Evolutionary conservation across 2,888 invertebrate genomes (phyloP).

Genomic region (Acronicta psi): DNA sequence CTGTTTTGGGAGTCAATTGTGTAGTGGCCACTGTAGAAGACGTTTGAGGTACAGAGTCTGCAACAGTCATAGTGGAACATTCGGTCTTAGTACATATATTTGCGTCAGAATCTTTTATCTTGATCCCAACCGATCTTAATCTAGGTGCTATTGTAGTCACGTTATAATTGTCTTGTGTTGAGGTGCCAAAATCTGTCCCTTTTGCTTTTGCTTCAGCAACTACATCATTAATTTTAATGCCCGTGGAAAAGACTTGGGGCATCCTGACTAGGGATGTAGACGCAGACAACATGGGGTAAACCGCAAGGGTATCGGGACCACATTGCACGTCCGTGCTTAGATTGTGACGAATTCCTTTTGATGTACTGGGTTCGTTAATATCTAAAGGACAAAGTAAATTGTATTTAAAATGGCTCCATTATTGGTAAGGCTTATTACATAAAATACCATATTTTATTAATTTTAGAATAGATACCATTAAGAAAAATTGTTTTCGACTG

Average conservation of each 20-base stretch:
- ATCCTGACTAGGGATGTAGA: slow-evolving; percentile 67
- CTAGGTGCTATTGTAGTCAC: slow-evolving; percentile 57
- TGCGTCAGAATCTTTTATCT: slow-evolving; percentile 69
- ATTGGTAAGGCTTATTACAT: not conserved
- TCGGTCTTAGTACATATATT: slow-evolving; percentile 44
- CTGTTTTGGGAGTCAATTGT: slow-evolving; percentile 8
- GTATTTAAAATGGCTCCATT: not conserved
- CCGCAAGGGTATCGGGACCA: slow-evolving; percentile 71
- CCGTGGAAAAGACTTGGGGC: slow-evolving; percentile 63
- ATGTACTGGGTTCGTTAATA: slow-evolving; percentile 84
- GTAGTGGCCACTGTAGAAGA: slow-evolving; percentile 7
- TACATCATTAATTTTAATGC: slow-evolving; percentile 70
- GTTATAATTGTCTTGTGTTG: slow-evolving; percentile 50
- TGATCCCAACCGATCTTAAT: slow-evolving; percentile 64
- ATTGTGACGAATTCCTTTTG: slow-evolving; percentile 80
- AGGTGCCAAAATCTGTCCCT: slow-evolving; percentile 64
- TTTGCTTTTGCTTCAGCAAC: slow-evolving; percentile 48
- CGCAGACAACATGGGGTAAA: slow-evolving; percentile 63
- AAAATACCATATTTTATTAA: not conserved
- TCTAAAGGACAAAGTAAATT: slow-evolving; percentile 63
- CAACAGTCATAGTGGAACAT: slow-evolving; percentile 53
- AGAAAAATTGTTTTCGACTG: slow-evolving; percentile 77
- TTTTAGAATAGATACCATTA: slow-evolving; percentile 66
- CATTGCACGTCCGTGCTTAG: slow-evolving; percentile 80
- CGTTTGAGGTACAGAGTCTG: slow-evolving; percentile 2